These are phyloP conservation scores for Dromaius novaehollandiae DNA, from an alignment of 2,113 vertebrate species.

Conservation along the genomic window DNA sequence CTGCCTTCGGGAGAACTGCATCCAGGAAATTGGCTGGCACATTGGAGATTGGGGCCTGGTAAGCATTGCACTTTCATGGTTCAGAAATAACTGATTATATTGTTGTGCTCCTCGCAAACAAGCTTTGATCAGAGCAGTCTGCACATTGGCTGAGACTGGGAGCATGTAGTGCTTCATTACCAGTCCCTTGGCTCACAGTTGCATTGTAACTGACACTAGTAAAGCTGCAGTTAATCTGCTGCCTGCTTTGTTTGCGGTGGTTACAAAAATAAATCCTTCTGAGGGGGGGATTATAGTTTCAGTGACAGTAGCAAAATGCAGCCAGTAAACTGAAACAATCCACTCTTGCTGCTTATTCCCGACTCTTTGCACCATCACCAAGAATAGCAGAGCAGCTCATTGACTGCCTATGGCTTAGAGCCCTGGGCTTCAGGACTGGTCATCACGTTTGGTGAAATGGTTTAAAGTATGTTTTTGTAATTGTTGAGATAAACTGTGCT, in stretches of 20 bases:
- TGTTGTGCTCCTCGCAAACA: neutral
- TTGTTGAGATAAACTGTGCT: neutral
- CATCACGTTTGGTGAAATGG: neutral
- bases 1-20: constrained; percentile 80
- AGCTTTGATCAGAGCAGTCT: neutral
- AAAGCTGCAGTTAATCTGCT: constrained; percentile 52
- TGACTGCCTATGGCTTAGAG: neutral
- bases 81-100: neutral
- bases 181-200: neutral
- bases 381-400: neutral
- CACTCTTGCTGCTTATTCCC: constrained; percentile 15
- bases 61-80: constrained; percentile 29
- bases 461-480: neutral
- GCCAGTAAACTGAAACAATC: constrained; percentile 37
- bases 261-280: constrained; percentile 48
- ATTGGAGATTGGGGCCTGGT: constrained; percentile 91
- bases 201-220: constrained; percentile 2
- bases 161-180: neutral
- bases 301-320: constrained; percentile 47
- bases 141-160: neutral
- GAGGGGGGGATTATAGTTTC: constrained; percentile 1
- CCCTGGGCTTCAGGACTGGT: neutral
- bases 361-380: neutral
- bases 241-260: constrained; percentile 39
- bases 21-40: constrained; percentile 81